A percentile compares a stretch with the other conserved stretches of the same genome.
These are phyloP conservation scores for Rhagologus leucostigma DNA, from an alignment of 2,113 vertebrate species.

Conservation along the genomic window DNA sequence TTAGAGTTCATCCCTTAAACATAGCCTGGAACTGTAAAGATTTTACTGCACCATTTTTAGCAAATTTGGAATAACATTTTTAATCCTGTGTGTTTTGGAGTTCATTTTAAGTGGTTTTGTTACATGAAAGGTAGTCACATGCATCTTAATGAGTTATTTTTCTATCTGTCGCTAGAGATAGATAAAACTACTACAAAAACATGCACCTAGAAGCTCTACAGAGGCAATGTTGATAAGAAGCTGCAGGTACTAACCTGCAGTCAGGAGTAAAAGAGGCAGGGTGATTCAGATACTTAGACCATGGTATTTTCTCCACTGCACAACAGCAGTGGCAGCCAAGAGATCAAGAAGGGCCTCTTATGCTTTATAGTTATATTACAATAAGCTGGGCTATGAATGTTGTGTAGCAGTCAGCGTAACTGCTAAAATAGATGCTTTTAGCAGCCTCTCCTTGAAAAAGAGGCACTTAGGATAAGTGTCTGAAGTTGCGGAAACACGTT, in stretches of 20 bases:
- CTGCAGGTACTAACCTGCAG: background rate
- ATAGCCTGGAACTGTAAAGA: background rate
- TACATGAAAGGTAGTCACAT: background rate
- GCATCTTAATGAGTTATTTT: background rate
- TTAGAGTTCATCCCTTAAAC: background rate
- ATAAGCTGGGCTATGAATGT: background rate
- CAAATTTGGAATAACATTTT: background rate
- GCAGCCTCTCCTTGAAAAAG: background rate
- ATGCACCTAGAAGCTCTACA: background rate
- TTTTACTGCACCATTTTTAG: background rate
- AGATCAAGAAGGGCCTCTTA: background rate
- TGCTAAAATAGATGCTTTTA: background rate
- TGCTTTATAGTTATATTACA: background rate
- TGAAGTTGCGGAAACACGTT: background rate
- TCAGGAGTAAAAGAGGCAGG: background rate
- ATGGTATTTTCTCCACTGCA: background rate
- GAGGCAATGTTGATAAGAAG: background rate
- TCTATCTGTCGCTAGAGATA: background rate
- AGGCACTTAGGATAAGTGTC: background rate
- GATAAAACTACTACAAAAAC: background rate
- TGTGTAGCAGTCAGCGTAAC: background rate
- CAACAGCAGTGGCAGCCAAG: background rate
- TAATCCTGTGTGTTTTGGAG: background rate
- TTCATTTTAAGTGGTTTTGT: background rate
- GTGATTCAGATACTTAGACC: background rate